These are phyloP conservation scores for Macrotrachela quadricornifera DNA, from an alignment of 1,140 invertebrate species.

Conservation along the genomic window DNA sequence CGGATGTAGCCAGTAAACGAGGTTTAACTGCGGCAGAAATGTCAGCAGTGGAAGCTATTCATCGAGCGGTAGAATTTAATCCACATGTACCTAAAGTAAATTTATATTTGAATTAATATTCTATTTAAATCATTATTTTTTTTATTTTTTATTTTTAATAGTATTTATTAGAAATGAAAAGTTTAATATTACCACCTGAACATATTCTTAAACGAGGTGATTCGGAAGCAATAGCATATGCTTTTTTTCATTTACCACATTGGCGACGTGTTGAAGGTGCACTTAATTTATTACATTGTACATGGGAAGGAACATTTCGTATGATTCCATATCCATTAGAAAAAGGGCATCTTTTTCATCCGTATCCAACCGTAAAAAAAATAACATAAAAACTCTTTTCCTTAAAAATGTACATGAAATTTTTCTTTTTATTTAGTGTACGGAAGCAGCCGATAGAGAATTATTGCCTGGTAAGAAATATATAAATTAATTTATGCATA, in stretches of 20 bases:
- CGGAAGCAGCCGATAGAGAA: slow-evolving; percentile 80
- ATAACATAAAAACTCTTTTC: too few relatives aligned
- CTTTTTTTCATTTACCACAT: slow-evolving; percentile 82
- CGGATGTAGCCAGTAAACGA: slow-evolving; percentile 62
- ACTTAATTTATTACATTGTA: slow-evolving; percentile 70
- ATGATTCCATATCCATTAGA: slow-evolving; percentile 79
- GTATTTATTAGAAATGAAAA: slow-evolving; percentile 88
- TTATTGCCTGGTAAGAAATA: slow-evolving; percentile 53
- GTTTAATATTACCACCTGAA: slow-evolving; percentile 79
- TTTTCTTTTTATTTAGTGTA: slow-evolving; percentile 35
- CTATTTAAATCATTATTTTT: not conserved
- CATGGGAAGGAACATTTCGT: slow-evolving; percentile 63
- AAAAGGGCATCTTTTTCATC: slow-evolving; percentile 78
- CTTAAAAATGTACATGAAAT: too few relatives aligned
- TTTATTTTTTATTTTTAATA: slow-evolving; percentile 12
- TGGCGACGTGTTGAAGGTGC: slow-evolving; percentile 94
- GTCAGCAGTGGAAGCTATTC: slow-evolving; percentile 83
- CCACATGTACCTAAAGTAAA: slow-evolving; percentile 69
- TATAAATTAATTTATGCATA: not conserved
- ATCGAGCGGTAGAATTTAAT: slow-evolving; percentile 91
- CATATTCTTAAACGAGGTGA: slow-evolving; percentile 92
- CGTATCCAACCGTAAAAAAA: slow-evolving; percentile 52
- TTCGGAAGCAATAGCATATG: slow-evolving; percentile 83
- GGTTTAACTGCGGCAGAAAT: slow-evolving; percentile 69
- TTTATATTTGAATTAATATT: slow-evolving; percentile 26